Percentiles rank a stretch among this genome's conserved stretches.
These are phyloP conservation scores for Rotaria socialis DNA, from an alignment of 2,888 invertebrate species.

Conservation along the genomic window DNA sequence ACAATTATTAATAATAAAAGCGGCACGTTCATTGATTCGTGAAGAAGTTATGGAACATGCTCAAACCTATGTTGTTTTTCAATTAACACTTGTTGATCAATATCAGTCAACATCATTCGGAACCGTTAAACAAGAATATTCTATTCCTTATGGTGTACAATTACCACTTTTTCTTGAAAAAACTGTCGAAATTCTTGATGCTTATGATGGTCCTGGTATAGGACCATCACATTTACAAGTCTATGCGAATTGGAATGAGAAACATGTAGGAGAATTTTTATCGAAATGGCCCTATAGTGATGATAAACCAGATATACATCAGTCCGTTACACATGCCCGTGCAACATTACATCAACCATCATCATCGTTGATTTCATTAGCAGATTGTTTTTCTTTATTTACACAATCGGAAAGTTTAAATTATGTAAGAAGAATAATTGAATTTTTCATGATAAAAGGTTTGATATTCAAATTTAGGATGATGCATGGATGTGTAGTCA, in stretches of 20 bases:
- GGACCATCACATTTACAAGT: conserved; percentile 22
- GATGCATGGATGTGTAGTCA: conserved; percentile 46
- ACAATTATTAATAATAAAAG: conserved; percentile 34
- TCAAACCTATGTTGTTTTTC: background rate
- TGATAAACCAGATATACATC: conserved; percentile 11
- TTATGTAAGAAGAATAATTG: background rate
- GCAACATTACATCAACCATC: background rate
- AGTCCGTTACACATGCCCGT: background rate
- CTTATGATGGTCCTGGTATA: background rate
- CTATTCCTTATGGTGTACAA: background rate
- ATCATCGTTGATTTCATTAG: conserved; percentile 33
- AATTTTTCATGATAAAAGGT: background rate
- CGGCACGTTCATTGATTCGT: conserved; percentile 7
- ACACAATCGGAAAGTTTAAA: conserved; percentile 44
- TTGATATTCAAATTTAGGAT: conserved; percentile 23
- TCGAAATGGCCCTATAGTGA: background rate
- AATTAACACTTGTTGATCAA: conserved; percentile 1
- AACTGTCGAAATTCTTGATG: conserved; percentile 20
- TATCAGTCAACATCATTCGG: background rate
- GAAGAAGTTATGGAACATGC: conserved; percentile 6
- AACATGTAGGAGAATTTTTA: background rate
- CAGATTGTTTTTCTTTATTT: conserved; percentile 44
- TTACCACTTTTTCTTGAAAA: conserved; percentile 11
- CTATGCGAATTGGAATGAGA: conserved; percentile 15
- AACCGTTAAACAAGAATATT: background rate